Conservation (phyloP, 2,113 vertebrate species). For the Myrmecophaga tridactyla region DNA sequence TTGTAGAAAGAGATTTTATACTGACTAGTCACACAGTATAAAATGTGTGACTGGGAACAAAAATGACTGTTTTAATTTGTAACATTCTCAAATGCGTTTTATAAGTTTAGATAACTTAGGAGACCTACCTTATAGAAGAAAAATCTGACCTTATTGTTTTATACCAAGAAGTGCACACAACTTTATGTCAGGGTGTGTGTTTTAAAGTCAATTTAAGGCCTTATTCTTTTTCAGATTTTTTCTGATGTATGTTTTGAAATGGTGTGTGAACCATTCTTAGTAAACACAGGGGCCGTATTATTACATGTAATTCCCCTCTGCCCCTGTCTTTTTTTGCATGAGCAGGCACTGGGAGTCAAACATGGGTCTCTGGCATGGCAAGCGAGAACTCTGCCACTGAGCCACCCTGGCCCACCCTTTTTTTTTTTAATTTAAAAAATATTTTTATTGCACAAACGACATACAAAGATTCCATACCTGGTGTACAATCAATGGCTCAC, state of each 20-base stretch:
- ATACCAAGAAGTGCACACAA: not conserved
- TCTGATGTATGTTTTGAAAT: not conserved
- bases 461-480: too few relatives aligned
- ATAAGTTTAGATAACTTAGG: not conserved
- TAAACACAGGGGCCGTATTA: not conserved
- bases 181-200: not conserved
- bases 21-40: too few relatives aligned
- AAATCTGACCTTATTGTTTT: not conserved
- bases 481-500: too few relatives aligned
- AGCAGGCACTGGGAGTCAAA: too few relatives aligned
- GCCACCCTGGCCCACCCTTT: too few relatives aligned
- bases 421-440: too few relatives aligned
- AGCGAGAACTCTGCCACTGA: too few relatives aligned
- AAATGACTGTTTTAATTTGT: not conserved
- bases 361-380: too few relatives aligned
- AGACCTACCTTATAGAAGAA: constrained; percentile 8
- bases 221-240: not conserved
- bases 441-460: too few relatives aligned
- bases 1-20: not conserved
- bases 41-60: not conserved
- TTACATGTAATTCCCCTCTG: not conserved
- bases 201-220: not conserved
- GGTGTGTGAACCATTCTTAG: not conserved
- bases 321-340: too few relatives aligned
- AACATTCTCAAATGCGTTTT: not conserved